These are phyloP conservation scores for Hirtodrosophila confusa DNA, from an alignment of 2,888 invertebrate species.

Conservation along the genomic window DNA sequence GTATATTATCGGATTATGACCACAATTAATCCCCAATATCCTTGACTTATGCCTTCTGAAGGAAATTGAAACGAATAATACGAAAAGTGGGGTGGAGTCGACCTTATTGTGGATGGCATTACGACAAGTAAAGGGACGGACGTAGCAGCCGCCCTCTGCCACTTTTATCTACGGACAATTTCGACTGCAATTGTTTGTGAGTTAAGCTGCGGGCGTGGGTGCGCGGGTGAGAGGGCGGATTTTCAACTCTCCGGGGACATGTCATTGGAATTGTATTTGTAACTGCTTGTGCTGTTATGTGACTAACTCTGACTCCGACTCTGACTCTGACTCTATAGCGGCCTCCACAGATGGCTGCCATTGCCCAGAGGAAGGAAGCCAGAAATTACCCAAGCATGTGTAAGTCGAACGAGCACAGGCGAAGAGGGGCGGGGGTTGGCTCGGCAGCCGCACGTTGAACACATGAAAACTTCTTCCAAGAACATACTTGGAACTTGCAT, in stretches of 20 bases:
- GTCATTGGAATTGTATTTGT: slow-evolving; percentile 53
- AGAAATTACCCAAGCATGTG: slow-evolving; percentile 61
- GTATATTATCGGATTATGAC: no score
- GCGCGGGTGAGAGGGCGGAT: neutral
- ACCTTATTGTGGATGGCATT: neutral
- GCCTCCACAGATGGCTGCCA: slow-evolving; percentile 36
- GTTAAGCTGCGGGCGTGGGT: slow-evolving; percentile 20
- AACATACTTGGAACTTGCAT: slow-evolving; percentile 29
- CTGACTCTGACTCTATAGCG: slow-evolving; percentile 26
- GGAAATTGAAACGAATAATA: no score
- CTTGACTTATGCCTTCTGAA: no score
- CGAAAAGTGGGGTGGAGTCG: neutral
- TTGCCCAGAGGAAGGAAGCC: slow-evolving; percentile 53
- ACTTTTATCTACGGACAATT: slow-evolving; percentile 52
- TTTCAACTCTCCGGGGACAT: slow-evolving; percentile 28
- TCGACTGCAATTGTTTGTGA: slow-evolving; percentile 42
- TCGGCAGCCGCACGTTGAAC: slow-evolving; percentile 41
- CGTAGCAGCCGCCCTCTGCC: slow-evolving; percentile 22
- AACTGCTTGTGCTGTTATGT: slow-evolving; percentile 13
- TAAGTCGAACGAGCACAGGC: slow-evolving; percentile 26
- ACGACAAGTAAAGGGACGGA: slow-evolving; percentile 50
- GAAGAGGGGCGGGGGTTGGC: slow-evolving; percentile 14
- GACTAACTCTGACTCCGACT: slow-evolving; percentile 27
- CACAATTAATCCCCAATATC: no score
- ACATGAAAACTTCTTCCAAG: slow-evolving; percentile 65